Base-by-base conservation (phyloP, 2,888 invertebrate genomes). In the Yponomeuta cagnagella region DNA sequence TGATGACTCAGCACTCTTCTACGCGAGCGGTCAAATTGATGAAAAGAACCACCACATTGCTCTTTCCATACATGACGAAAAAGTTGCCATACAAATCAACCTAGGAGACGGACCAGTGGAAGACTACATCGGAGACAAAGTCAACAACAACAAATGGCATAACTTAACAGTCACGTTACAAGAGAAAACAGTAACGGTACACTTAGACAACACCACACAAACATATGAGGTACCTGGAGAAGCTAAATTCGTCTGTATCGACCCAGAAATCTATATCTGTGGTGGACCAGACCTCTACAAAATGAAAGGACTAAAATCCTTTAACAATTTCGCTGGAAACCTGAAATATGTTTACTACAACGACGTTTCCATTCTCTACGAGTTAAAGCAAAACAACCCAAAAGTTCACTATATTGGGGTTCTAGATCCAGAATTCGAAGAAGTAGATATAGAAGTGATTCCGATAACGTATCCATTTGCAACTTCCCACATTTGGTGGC, bases 341-440 rank as follows among this genome's bases (percentile, higher is more conserved):
- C 85, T 98, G 63, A 97, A 97, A 82, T 97, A 97, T 83, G 97
- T 98, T 68, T 98, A 97, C 84, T 98, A 97, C 87, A 98, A 98
- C 84, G 97, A 98, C 80, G 95, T 97, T 48, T 97, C 97, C 0
- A 97, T 98, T 75, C 92, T 98, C 73, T 97, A 98, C 82, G 97
- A 97, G 81, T 86, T 98, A 73, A 95, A 96, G 77, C 95, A 95
- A 77, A 95, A 95, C 75, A 97, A 97, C 85, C 97, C 97, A 37
- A 97, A 97, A 92, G 96, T 96, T 12, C 96, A 96, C 82, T 95
- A 96, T 80, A 96, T 95, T 76, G 94, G 96, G 63, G 94, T 96
- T 9, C 87, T 97, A 74, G 95, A 96, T 78, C 96, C 97, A 3
- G 96, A 97, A 82, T 97, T 96, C 79, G 95, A 95, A 79, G 97